Evolutionary conservation across 2,113 vertebrate species (phyloP).

Genomic region (Trematomus loennbergii): DNA sequence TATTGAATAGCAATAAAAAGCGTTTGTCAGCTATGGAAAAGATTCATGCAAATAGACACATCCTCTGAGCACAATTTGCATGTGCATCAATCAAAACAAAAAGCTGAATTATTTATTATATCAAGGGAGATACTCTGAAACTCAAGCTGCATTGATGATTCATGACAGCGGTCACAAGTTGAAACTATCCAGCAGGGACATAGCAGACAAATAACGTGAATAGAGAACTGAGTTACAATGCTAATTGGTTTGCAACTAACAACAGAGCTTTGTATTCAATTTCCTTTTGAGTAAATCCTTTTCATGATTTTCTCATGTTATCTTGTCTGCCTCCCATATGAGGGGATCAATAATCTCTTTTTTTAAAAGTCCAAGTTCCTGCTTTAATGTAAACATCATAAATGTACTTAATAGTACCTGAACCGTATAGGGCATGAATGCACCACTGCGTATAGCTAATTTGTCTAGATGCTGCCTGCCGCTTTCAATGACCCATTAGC

Average conservation of each 20-base stretch:
- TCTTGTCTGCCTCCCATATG: neutral
- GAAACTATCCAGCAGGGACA: neutral
- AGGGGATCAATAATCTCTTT: neutral
- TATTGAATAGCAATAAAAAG: neutral
- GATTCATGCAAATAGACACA: neutral
- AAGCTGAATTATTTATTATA: slow-evolving; percentile 27
- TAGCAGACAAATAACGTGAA: neutral
- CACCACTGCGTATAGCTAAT: slow-evolving; percentile 44
- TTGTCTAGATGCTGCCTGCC: slow-evolving; percentile 33
- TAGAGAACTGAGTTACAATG: neutral
- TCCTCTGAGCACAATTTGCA: neutral
- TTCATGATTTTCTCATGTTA: neutral
- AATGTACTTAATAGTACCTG: slow-evolving; percentile 43
- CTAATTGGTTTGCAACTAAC: neutral
- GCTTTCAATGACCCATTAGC: slow-evolving; percentile 47
- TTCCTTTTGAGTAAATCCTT: neutral
- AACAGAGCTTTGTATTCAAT: neutral
- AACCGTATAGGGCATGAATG: slow-evolving; percentile 25
- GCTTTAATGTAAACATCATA: slow-evolving; percentile 1
- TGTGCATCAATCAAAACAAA: slow-evolving; percentile 26
- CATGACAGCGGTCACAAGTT: slow-evolving; percentile 25
- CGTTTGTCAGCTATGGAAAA: slow-evolving; percentile 1
- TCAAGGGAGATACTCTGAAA: slow-evolving; percentile 25
- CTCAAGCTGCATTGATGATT: slow-evolving; percentile 24
- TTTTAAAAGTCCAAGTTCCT: neutral